Percentiles rank a stretch among this genome's conserved stretches.
These are phyloP conservation scores for Penaeus japonicus DNA, from an alignment of 1,140 invertebrate species.

Conservation along the genomic window DNA sequence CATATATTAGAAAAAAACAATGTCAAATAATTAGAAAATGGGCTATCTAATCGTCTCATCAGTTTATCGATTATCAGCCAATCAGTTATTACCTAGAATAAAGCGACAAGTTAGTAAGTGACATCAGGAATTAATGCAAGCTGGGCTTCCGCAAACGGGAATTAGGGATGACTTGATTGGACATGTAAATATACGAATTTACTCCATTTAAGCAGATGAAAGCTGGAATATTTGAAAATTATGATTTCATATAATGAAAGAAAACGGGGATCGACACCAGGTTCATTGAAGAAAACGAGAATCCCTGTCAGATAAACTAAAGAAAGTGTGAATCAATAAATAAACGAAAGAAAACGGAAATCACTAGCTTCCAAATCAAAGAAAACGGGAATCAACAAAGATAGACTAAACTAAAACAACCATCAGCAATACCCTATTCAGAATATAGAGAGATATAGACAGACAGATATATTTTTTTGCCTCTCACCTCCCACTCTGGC, in stretches of 20 bases:
- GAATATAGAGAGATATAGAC: not conserved
- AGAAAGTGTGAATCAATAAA: too few species aligned
- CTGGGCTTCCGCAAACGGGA: not conserved
- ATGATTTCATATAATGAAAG: too few species aligned
- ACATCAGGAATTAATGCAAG: not conserved
- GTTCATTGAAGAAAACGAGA: too few species aligned
- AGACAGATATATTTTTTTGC: not conserved
- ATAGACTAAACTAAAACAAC: not conserved
- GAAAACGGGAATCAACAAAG: not conserved
- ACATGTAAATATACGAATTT: too few species aligned
- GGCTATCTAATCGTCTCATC: not conserved
- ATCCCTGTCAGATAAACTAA: too few species aligned
- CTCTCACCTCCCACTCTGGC: conserved; percentile 62
- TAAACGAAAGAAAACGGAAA: not conserved
- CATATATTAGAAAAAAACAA: not conserved
- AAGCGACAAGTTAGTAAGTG: not conserved
- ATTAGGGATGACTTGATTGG: too few species aligned
- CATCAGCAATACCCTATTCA: not conserved
- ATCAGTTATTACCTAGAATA: not conserved
- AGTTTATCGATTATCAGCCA: not conserved
- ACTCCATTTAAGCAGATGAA: too few species aligned
- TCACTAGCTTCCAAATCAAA: not conserved
- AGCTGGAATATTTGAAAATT: too few species aligned
- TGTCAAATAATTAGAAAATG: too few species aligned
- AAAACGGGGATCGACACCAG: too few species aligned